Evolutionary conservation across 2,113 vertebrate genomes (phyloP), one percentile per base, ranked within the genome.

Genomic region (Pygoscelis adeliae): DNA sequence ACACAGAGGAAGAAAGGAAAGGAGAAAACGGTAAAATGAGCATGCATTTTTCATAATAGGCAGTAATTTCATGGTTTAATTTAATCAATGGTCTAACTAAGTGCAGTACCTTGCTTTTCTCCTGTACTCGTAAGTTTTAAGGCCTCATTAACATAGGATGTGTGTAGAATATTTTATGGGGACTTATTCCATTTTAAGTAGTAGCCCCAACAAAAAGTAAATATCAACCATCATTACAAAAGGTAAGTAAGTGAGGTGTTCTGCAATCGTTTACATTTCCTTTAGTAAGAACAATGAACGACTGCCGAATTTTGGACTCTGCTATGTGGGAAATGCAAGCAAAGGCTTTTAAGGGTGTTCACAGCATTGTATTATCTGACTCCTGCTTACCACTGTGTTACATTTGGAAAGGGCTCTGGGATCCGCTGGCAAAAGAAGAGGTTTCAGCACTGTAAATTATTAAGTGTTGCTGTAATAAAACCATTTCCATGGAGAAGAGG

Each of bases 61-160:
- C 74, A 83, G 85, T 86, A 92, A 97, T 95, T 94, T 90, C 92
- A 93, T 66, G 71, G 62, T 20, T 93, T 97, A 90, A 95, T 97
- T 97, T 95, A 97, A 97, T 95, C 82, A 91, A 3, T 53, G 44
- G 55, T 77, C 67, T 87, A 91, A 86, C 70, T 71, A 85, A 69
- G 85, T 80, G 90, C 29, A 26, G 49, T 66, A 90, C 79, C 90
- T 94, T 88, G 46, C 62, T 80, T 42, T 94, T 80, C 67, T 97
- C 67, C 67, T 80, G 62, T 70, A 77, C 71, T 62, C 22, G 0
- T 36, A 85, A 69, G 74, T 79, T 93, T 80, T 86, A 91, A 97
- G 79, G 53, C 82, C 71, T 72, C 85, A 70, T 92, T 93, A 96
- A 36, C 66, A 62, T 32, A 61, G 34, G n/a, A 80, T 76, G 53